Conservation (phyloP, 2,113 vertebrate genomes). For the Morone chrysops region DNA sequence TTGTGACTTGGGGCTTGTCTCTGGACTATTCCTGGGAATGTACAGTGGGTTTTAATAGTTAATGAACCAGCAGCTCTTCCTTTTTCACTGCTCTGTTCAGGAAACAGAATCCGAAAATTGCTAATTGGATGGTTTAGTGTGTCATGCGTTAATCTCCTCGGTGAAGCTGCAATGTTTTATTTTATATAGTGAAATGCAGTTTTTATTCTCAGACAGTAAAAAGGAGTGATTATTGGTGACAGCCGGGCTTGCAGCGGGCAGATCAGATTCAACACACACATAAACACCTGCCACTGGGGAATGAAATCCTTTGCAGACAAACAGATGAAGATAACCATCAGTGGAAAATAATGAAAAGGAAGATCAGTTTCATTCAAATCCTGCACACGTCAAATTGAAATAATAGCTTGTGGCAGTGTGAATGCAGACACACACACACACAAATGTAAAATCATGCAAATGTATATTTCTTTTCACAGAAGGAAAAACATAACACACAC, state of each 20-base stretch:
- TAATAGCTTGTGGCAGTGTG: slow-evolving; percentile 72
- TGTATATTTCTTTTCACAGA: slow-evolving; percentile 3
- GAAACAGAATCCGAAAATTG: background rate
- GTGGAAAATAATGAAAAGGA: slow-evolving; percentile 70
- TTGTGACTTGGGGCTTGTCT: background rate
- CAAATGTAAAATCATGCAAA: slow-evolving; percentile 15
- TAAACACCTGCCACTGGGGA: slow-evolving; percentile 36
- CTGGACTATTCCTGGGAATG: background rate
- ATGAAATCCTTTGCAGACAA: slow-evolving; percentile 21
- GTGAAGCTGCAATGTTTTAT: background rate
- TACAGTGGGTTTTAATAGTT: background rate
- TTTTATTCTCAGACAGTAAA: slow-evolving; percentile 5
- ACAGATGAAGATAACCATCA: slow-evolving; percentile 63
- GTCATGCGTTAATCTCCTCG: background rate
- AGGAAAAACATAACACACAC: background rate
- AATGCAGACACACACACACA: background rate
- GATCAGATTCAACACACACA: slow-evolving; percentile 30
- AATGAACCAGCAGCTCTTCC: background rate
- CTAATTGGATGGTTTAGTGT: slow-evolving; percentile 1
- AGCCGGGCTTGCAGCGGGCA: background rate
- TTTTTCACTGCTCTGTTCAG: too few species aligned
- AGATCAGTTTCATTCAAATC: slow-evolving; percentile 75
- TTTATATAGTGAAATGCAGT: background rate
- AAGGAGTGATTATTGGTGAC: slow-evolving; percentile 35
- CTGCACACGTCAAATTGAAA: slow-evolving; percentile 64